Conservation (phyloP, 2,797 vertebrate genomes). For the Leptatherina wallacei region DNA sequence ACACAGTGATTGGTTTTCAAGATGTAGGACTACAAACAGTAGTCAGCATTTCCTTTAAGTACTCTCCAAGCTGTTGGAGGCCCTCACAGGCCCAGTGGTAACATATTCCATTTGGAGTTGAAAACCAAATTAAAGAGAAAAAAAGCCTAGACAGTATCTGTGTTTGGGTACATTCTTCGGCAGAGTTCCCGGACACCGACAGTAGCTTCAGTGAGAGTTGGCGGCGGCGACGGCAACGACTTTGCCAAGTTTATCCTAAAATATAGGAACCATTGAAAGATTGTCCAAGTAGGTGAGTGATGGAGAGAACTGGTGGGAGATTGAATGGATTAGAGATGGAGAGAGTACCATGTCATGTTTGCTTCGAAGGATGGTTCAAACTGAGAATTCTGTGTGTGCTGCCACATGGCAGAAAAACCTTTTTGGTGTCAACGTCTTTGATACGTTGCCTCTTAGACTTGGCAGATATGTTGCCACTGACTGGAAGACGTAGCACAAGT, state of each 20-base stretch:
- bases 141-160: conserved; percentile 46
- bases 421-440: conserved; percentile 24
- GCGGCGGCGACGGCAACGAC: conserved; percentile 16
- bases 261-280: conserved; percentile 27
- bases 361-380: neutral
- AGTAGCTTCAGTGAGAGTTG: conserved; percentile 35
- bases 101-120: conserved; percentile 44
- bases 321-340: conserved; percentile 18
- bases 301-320: conserved; percentile 38
- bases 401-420: conserved; percentile 15
- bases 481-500: conserved; percentile 50
- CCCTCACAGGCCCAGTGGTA: conserved; percentile 38
- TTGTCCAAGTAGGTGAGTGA: conserved; percentile 43
- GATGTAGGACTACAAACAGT: conserved; percentile 67
- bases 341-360: neutral
- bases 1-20: conserved; percentile 76
- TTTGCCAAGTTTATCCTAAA: conserved; percentile 50
- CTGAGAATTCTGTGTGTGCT: neutral
- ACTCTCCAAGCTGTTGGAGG: conserved; percentile 64
- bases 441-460: conserved; percentile 33
- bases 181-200: conserved; percentile 61
- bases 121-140: conserved; percentile 12
- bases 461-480: conserved; percentile 49
- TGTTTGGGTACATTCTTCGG: conserved; percentile 74
- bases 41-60: conserved; percentile 73